Base-by-base conservation (phyloP, 2,888 invertebrate genomes). In the Ommatoiulus sabulosus region DNA sequence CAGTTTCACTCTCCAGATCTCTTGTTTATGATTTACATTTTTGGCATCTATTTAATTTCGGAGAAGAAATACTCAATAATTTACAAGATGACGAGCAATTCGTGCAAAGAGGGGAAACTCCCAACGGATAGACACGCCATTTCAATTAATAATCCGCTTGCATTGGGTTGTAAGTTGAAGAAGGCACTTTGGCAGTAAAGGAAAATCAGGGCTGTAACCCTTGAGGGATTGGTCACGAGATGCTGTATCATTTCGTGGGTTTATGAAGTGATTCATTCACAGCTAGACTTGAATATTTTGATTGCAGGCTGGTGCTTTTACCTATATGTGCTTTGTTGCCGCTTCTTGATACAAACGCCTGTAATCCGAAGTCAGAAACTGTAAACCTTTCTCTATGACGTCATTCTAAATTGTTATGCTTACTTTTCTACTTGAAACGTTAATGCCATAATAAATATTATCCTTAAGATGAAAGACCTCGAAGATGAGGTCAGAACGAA, bases 401-500 rank as follows among this genome's bases (percentile, higher is more conserved):
- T 80, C 80, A 80, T 35, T 35, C 3, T 80, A 80, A 80, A 35
- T 80, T 80, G 80, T 80, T 80, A 80, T 35, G 80, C 80, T 80
- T 80, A 35, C 80, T 80, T 80, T 35, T 80, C 80, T 80, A 80
- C 80, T 80, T 35, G 35, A 80, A 35, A 80, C 80, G 80, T 24
- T 80, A 80, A 80, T 80, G 80, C 80, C 80, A 35, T 80, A 80
- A 80, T 80, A 80, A 80, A 80, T 80, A 80, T 80, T 80, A 80
- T 80, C 80, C 35, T 35, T 80, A 80, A 80, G 80, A 35, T 80
- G 80, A 80, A 80, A 80, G 80, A 80, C 80, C 80, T 80, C 35
- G 12, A 35, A 80, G 80, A 80, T 80, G 80, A 80, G 80, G 80
- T 80, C 80, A 80, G 80, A 80, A 35, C 24, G 80, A 12, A 80